Conservation (phyloP, 2,797 vertebrate genomes). For the Microcaecilia unicolor region DNA sequence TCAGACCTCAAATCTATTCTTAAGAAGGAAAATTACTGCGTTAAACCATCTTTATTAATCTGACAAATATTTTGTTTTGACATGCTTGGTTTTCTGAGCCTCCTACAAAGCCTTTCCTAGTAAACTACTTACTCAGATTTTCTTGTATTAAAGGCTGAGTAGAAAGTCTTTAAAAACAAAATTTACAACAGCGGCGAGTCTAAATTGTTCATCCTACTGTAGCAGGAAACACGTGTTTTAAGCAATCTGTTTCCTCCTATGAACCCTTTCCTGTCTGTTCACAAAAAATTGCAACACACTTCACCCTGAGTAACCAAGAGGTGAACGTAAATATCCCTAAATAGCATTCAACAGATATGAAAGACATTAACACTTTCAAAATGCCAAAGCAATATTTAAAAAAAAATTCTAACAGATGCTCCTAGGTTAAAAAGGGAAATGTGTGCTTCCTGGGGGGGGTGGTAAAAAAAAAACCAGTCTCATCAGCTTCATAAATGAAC, state of each 20-base stretch:
- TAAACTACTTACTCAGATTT: constrained; percentile 46
- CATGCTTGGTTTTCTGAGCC: too few relatives aligned
- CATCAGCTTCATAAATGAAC: constrained; percentile 58
- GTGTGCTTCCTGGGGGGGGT: constrained; percentile 51
- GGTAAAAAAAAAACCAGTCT: constrained; percentile 32
- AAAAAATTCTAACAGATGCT: constrained; percentile 59
- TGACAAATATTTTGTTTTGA: too few relatives aligned
- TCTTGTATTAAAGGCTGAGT: constrained; percentile 37
- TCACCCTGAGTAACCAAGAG: constrained; percentile 59
- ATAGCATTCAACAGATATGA: constrained; percentile 62
- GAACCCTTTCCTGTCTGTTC: constrained; percentile 58
- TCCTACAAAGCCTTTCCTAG: too few relatives aligned
- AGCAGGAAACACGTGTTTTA: constrained; percentile 62
- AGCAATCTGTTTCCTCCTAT: constrained; percentile 64
- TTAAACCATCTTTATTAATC: too few relatives aligned
- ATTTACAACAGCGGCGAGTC: constrained; percentile 45
- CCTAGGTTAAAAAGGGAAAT: constrained; percentile 59
- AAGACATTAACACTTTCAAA: constrained; percentile 60
- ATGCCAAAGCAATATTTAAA: constrained; percentile 55
- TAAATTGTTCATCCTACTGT: constrained; percentile 64
- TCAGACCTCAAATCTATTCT: too few relatives aligned
- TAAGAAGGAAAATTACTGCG: too few relatives aligned
- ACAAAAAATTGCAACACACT: constrained; percentile 53
- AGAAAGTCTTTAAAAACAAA: constrained; percentile 47
- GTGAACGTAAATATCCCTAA: constrained; percentile 70